These are phyloP conservation scores for Eclectus roratus DNA, from an alignment of 2,113 vertebrate genomes.

Conservation along the genomic window DNA sequence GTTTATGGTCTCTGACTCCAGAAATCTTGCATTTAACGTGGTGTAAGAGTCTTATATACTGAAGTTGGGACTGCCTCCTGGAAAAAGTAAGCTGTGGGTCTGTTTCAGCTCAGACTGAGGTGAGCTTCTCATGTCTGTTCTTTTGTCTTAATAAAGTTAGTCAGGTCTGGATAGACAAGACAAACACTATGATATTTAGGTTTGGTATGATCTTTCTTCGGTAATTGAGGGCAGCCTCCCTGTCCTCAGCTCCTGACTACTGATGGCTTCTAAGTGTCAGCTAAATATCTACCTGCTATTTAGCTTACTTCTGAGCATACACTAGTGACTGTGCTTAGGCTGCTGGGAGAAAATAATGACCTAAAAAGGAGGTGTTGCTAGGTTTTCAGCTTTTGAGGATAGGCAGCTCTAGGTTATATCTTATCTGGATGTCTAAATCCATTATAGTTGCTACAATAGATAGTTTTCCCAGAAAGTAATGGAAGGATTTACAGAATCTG, in stretches of 20 bases:
- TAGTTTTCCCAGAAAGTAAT: not conserved
- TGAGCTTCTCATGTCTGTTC: not conserved
- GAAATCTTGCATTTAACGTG: not conserved
- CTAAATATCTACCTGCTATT: not conserved
- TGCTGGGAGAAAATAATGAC: not conserved
- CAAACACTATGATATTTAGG: not conserved
- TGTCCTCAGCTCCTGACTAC: not conserved
- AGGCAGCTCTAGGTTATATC: not conserved
- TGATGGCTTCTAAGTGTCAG: not conserved
- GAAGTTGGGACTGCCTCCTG: not conserved
- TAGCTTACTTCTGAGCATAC: not conserved
- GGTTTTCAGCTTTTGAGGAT: not conserved
- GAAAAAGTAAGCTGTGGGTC: not conserved
- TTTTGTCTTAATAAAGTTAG: not conserved
- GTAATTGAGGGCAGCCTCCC: not conserved
- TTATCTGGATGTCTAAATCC: constrained; percentile 22
- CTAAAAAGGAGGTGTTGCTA: not conserved
- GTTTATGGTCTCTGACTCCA: not conserved
- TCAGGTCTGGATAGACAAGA: not conserved
- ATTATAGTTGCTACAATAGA: not conserved
- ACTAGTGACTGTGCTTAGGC: not conserved
- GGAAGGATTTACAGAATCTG: not conserved
- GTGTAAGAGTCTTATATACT: not conserved
- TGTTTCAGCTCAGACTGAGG: not conserved
- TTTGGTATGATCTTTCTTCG: not conserved